These are phyloP conservation scores for Passer domesticus DNA, from an alignment of 2,113 vertebrate genomes.

Conservation along the genomic window DNA sequence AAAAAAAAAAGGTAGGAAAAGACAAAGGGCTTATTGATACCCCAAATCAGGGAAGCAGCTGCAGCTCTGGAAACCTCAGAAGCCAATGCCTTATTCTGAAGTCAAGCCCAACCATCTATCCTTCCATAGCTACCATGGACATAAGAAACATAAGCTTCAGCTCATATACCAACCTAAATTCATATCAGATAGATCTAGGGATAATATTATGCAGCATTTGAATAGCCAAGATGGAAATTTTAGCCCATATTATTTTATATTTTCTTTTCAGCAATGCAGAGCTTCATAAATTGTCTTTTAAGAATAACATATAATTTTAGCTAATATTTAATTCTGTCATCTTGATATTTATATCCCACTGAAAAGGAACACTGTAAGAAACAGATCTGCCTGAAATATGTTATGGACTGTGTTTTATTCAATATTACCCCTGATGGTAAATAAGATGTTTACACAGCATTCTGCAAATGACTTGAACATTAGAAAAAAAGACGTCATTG, in stretches of 20 bases:
- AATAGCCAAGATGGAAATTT: not conserved
- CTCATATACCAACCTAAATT: not conserved
- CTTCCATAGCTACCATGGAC: not conserved
- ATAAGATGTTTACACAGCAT: not conserved
- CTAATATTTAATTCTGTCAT: not conserved
- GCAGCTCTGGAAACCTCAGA: not conserved
- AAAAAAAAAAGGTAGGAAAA: not conserved
- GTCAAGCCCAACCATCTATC: not conserved
- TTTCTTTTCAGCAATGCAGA: not conserved
- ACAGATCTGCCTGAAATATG: not conserved
- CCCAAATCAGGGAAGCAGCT: not conserved
- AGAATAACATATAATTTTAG: not conserved
- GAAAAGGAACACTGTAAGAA: not conserved
- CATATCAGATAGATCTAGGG: not conserved
- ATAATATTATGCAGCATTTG: not conserved
- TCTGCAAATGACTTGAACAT: fast-evolving
- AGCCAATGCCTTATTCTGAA: not conserved
- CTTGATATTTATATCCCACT: not conserved
- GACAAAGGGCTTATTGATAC: not conserved
- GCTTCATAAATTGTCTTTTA: not conserved
- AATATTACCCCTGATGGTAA: not conserved
- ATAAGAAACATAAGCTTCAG: not conserved
- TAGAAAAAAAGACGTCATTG: not conserved
- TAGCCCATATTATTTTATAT: not conserved
- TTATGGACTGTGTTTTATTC: not conserved